A percentile compares a stretch with the other conserved stretches of the same genome.
Conservation (phyloP, 1,140 invertebrate genomes). For the Bursaphelenchus mucronatus region DNA sequence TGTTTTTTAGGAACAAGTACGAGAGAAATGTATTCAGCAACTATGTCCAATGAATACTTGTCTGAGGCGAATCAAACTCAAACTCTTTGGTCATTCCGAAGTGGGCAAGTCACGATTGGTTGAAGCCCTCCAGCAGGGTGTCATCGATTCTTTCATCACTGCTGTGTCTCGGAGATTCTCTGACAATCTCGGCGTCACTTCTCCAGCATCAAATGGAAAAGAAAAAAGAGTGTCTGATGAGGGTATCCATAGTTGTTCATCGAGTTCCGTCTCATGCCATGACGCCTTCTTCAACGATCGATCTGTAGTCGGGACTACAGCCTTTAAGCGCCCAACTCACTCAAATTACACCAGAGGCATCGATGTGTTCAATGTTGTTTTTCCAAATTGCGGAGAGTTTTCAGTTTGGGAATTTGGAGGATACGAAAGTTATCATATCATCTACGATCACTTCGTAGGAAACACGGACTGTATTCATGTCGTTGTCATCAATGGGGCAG, state of each 20-base stretch:
- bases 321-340: conserved; percentile 62
- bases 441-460: conserved; percentile 75
- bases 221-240: conserved; percentile 30
- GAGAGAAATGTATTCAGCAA: conserved; percentile 71
- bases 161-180: conserved; percentile 57
- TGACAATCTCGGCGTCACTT: conserved; percentile 38
- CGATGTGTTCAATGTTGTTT: conserved; percentile 68
- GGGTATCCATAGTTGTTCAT: conserved; percentile 30
- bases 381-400: conserved; percentile 68
- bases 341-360: conserved; percentile 71
- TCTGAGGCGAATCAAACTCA: conserved; percentile 71
- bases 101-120: conserved; percentile 74
- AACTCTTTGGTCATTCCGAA: conserved; percentile 73
- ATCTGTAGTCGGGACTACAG: neutral
- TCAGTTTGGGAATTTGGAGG: conserved; percentile 79
- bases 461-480: conserved; percentile 70
- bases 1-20: conserved; percentile 62
- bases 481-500: conserved; percentile 72
- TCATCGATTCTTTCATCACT: conserved; percentile 20
- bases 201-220: conserved; percentile 17
- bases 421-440: conserved; percentile 73
- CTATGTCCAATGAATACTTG: conserved; percentile 68
- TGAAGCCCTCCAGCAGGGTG: conserved; percentile 68
- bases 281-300: conserved; percentile 26
- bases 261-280: neutral